Evolutionary conservation across 2,888 invertebrate genomes (phyloP).

Genomic region (Liodrosophila aerea): DNA sequence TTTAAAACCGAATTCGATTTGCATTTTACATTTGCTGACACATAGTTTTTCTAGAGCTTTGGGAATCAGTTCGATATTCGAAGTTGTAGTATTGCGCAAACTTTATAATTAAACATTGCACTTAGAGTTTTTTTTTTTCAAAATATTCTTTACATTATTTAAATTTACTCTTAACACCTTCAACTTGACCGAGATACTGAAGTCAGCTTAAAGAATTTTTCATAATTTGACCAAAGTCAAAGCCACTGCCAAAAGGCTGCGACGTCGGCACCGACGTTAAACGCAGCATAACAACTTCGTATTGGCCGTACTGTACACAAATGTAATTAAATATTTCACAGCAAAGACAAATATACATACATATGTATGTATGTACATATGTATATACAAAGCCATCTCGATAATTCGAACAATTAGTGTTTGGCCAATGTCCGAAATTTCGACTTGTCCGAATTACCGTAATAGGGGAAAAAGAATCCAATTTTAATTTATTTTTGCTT

Average conservation of each 20-base stretch:
- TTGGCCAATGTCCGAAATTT: too few relatives aligned
- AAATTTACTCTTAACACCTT: slow-evolving; percentile 32
- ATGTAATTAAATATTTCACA: slow-evolving; percentile 42
- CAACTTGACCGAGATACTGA: slow-evolving; percentile 45
- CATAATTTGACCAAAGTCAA: slow-evolving; percentile 15
- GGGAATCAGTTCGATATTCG: slow-evolving; percentile 5
- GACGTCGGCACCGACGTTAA: slow-evolving; percentile 26
- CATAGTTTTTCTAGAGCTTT: background rate
- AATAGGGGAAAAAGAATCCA: too few relatives aligned
- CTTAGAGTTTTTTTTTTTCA: background rate
- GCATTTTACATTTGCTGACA: slow-evolving; percentile 44
- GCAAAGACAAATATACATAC: slow-evolving; percentile 4
- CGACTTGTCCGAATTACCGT: too few relatives aligned
- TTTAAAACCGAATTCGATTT: slow-evolving; percentile 60
- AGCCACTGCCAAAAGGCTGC: slow-evolving; percentile 16
- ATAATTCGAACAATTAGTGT: too few relatives aligned
- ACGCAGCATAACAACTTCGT: slow-evolving; percentile 17
- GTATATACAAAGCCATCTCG: too few relatives aligned
- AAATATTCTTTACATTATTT: slow-evolving; percentile 9
- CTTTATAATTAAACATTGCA: background rate
- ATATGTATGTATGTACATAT: background rate
- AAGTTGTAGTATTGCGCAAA: slow-evolving; percentile 49
- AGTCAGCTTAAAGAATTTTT: slow-evolving; percentile 21
- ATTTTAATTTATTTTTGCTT: too few relatives aligned
- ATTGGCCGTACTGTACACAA: slow-evolving; percentile 51